Conservation (phyloP, 2,113 vertebrate genomes). For the Phaetusa simplex region DNA sequence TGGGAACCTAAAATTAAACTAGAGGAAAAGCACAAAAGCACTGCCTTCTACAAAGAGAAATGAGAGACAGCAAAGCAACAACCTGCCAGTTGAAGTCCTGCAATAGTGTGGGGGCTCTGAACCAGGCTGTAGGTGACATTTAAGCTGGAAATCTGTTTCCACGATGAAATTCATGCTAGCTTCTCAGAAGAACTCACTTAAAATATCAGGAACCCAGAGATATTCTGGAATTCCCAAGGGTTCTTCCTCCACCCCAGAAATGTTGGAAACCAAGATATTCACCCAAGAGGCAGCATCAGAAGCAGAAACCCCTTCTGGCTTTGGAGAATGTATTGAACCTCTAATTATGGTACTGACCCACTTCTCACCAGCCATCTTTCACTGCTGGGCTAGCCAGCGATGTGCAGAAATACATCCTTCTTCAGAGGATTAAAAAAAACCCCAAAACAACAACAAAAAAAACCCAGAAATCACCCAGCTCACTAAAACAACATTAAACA, state of each 20-base stretch:
- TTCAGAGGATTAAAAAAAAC: neutral
- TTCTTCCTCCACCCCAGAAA: neutral
- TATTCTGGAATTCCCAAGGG: neutral
- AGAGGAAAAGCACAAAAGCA: neutral
- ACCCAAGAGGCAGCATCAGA: neutral
- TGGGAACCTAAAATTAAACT: neutral
- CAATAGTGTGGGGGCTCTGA: neutral
- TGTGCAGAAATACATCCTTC: neutral
- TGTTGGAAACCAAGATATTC: neutral
- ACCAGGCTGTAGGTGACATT: neutral
- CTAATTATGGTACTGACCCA: neutral
- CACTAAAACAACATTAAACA: neutral
- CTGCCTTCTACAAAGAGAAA: neutral
- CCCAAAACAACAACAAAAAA: neutral
- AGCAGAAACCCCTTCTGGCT: neutral
- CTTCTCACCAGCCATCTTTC: neutral
- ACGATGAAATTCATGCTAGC: neutral
- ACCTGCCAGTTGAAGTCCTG: neutral
- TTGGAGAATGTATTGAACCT: neutral
- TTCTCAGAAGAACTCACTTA: neutral
- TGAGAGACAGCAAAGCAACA: neutral
- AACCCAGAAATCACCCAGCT: neutral
- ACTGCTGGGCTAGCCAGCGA: neutral
- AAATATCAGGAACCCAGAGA: neutral
- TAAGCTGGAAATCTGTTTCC: neutral